Percentiles rank a stretch among this genome's conserved stretches.
Evolutionary conservation across 2,888 invertebrate species (phyloP).

Genomic region (Balanococcus diminutus): DNA sequence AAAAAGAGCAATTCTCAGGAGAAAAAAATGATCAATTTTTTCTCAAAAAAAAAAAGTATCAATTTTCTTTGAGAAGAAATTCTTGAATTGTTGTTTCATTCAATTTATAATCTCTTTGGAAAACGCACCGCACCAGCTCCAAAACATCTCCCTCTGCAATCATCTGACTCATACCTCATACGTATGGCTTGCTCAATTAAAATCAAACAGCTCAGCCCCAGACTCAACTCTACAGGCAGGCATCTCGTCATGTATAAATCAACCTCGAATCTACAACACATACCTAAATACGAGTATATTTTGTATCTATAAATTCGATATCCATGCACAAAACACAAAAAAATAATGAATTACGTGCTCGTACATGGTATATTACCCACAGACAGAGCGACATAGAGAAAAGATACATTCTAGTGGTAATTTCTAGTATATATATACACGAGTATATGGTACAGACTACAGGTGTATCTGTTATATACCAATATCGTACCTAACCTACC

Average conservation of each 20-base stretch:
- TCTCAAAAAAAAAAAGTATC: too few relatives aligned
- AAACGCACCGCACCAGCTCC: neutral
- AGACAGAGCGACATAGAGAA: neutral
- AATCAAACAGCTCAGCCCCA: too few relatives aligned
- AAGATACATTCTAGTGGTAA: too few relatives aligned
- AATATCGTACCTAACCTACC: neutral
- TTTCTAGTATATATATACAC: too few relatives aligned
- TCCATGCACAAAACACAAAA: neutral
- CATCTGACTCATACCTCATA: neutral
- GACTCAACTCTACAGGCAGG: too few relatives aligned
- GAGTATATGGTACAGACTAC: too few relatives aligned
- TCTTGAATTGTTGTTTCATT: too few relatives aligned
- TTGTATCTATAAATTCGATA: slow-evolving; percentile 8
- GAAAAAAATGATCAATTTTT: too few relatives aligned
- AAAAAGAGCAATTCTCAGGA: too few relatives aligned
- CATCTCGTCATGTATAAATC: neutral
- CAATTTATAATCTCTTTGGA: neutral
- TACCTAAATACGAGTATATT: neutral
- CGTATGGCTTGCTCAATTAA: neutral
- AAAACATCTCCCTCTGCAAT: neutral
- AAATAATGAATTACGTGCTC: slow-evolving; percentile 23
- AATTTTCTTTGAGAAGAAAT: too few relatives aligned
- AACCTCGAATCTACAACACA: neutral
- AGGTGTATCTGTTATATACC: neutral
- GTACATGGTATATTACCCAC: neutral